Base-by-base conservation (phyloP, 2,888 invertebrate genomes). In the Tetanocera ferruginea region DNA sequence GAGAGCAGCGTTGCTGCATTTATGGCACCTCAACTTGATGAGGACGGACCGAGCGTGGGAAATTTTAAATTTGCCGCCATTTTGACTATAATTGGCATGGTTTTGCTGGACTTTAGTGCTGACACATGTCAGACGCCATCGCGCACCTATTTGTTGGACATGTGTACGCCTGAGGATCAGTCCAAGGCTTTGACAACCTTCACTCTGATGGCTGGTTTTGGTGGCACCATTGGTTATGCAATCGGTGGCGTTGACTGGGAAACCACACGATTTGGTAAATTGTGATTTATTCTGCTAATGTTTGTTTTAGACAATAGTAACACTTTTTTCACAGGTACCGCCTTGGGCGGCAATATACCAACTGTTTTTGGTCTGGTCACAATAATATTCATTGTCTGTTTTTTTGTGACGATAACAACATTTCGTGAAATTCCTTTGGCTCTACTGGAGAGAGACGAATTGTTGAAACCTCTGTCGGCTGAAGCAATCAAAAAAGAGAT, bases 81-180 rank as follows among this genome's bases (percentile, higher is more conserved):
- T 67, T 88, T 93, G 57, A 93, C 93, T 0, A 91, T 93, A 11
- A 80, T 93, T 5, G 93, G 93, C 23, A 92, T 93, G 73, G 91
- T 93, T 2, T 83, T 93, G 76, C 83, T 93, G 79, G 93, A 93
- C 84, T 93, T 93, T 83, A 91, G 92, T 87, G 93, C 93, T 23
- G 93, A 93, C 84, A 93, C 93, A 2, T 93, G 93, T 81, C 93
- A 93, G 85, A 92, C 92, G 60, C 93, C 93, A 0, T 91, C 93
- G 2, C 88, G 93, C 80, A 92, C 93, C 8, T 93, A 93, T 85
- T 87, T 93, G 74, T 87, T 93, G 64, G 93, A 93, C 81, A 91
- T 93, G 78, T 91, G 92, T 52, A 86, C 91, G 71, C 92, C 93
- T n/a, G 91, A 92, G 83, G 93, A 93, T 85, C 93, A 93, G 82